Evolutionary conservation across 2,113 vertebrate genomes (phyloP).

Genomic region (Tautogolabrus adspersus): DNA sequence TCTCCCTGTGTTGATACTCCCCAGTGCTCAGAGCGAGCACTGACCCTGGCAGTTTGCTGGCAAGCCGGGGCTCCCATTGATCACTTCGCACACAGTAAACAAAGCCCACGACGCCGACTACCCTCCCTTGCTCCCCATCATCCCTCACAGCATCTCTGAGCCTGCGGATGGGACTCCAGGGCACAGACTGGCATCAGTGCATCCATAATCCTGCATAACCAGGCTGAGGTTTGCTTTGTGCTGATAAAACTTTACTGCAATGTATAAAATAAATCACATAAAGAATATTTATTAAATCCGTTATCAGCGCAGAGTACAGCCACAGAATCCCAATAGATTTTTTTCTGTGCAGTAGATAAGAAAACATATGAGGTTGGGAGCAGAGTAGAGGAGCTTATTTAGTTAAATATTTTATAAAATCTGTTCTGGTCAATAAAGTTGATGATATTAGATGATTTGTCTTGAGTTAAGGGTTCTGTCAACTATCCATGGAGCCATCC

Average conservation of each 20-base stretch:
- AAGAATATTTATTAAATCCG: slow-evolving; percentile 51
- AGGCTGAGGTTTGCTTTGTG: slow-evolving; percentile 48
- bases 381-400: neutral
- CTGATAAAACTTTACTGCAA: slow-evolving; percentile 58
- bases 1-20: slow-evolving; percentile 28
- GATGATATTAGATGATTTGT: slow-evolving; percentile 9
- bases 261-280: slow-evolving; percentile 59
- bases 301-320: slow-evolving; percentile 44
- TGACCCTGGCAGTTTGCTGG: slow-evolving; percentile 48
- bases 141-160: slow-evolving; percentile 26
- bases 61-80: slow-evolving; percentile 54
- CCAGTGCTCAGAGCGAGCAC: slow-evolving; percentile 36
- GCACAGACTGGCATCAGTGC: slow-evolving; percentile 7
- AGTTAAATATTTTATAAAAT: slow-evolving; percentile 19
- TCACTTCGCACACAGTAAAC: slow-evolving; percentile 57
- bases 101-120: slow-evolving; percentile 20
- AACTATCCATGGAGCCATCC: neutral
- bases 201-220: slow-evolving; percentile 45
- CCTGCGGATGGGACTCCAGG: slow-evolving; percentile 33
- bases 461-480: slow-evolving; percentile 7
- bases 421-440: neutral
- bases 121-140: neutral
- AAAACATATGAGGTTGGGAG: slow-evolving; percentile 28
- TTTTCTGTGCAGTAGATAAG: slow-evolving; percentile 28
- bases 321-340: slow-evolving; percentile 10